Evolutionary conservation across 2,113 vertebrate species (phyloP), one percentile per base, ranked within the genome.

Genomic region (Ardeotis arabs): DNA sequence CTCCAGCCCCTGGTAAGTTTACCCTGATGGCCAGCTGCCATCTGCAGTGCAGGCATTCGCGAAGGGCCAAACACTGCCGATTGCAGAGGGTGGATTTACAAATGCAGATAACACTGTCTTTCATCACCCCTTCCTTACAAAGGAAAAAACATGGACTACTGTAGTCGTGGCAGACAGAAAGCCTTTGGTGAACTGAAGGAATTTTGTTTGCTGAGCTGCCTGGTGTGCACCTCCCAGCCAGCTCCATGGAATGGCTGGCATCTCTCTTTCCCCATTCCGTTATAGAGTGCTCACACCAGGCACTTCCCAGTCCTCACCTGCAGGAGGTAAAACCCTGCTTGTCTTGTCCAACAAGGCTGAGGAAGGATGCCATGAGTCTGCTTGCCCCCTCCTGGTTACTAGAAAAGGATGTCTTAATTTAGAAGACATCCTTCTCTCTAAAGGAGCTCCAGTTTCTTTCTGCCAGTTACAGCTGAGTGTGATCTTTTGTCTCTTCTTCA

Each of bases 241-340:
- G 19, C 66, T 70, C 41, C 66, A 6, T 14, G 25, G 35, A 50
- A 25, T 17, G n/a, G 13, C 1, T 2, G 14, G 3, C 21, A 15
- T 20, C 22, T 37, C 14, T 67, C 44, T 88, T 72, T 45, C 14
- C 50, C 25, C 4, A 0, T 27, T 33, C 11, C 22, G 3, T 17
- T 9, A 8, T 5, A 5, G 0, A 21, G 13, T 22, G 39, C 21
- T 44, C 31, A 35, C 1, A 5, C 53, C 8, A 16, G 31, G 28
- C 12, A 13, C n/a, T 12, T 31, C 63, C 17, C 55, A 5, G 31
- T 73, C 49, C 72, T 63, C n/a, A 44, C 10, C 29, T 33, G 33
- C 4, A 19, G 11, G 31, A 76, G 21, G n/a, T 21, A 59, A 67
- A 87, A 33, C 14, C n/a, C 33, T 45, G 11, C n/a, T 67, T 53